A percentile compares a stretch with the other conserved stretches of the same genome.
Evolutionary conservation across 1,140 invertebrate genomes (phyloP).

Genomic region (Oryzaephilus surinamensis): DNA sequence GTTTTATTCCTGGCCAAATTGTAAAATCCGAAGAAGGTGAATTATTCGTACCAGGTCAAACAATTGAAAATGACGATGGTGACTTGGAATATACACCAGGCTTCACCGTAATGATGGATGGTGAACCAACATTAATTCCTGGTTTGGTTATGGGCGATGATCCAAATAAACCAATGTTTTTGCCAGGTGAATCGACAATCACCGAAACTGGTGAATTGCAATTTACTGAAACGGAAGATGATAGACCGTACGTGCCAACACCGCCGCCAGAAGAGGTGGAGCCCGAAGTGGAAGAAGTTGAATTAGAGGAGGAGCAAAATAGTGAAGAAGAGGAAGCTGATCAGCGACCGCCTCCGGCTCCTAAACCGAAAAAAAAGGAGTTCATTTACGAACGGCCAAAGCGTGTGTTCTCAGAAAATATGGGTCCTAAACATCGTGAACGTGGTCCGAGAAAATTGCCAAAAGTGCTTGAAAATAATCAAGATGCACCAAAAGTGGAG

Average conservation of each 20-base stretch:
- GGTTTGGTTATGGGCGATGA: slow-evolving; percentile 34
- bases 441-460: slow-evolving; percentile 5
- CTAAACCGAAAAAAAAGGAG: slow-evolving; percentile 25
- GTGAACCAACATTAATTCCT: slow-evolving; percentile 55
- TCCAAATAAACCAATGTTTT: slow-evolving; percentile 39
- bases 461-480: neutral
- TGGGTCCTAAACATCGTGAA: slow-evolving; percentile 28
- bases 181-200: slow-evolving; percentile 47
- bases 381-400: slow-evolving; percentile 31
- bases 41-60: slow-evolving; percentile 62
- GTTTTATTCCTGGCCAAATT: slow-evolving; percentile 48
- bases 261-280: slow-evolving; percentile 15
- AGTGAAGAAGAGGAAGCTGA: slow-evolving; percentile 26
- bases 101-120: slow-evolving; percentile 54
- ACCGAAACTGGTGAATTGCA: slow-evolving; percentile 41
- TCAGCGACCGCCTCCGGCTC: slow-evolving; percentile 18
- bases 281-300: slow-evolving; percentile 23
- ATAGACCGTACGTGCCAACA: slow-evolving; percentile 11
- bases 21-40: slow-evolving; percentile 54
- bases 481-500: neutral
- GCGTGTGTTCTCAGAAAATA: slow-evolving; percentile 21
- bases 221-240: slow-evolving; percentile 31
- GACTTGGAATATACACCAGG: slow-evolving; percentile 56
- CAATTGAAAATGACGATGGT: slow-evolving; percentile 51
- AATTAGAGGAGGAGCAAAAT: slow-evolving; percentile 28